phyloP scores from a whole-genome alignment of 2,888 invertebrate genomes.

The Micoletzkya japonica region DNA sequence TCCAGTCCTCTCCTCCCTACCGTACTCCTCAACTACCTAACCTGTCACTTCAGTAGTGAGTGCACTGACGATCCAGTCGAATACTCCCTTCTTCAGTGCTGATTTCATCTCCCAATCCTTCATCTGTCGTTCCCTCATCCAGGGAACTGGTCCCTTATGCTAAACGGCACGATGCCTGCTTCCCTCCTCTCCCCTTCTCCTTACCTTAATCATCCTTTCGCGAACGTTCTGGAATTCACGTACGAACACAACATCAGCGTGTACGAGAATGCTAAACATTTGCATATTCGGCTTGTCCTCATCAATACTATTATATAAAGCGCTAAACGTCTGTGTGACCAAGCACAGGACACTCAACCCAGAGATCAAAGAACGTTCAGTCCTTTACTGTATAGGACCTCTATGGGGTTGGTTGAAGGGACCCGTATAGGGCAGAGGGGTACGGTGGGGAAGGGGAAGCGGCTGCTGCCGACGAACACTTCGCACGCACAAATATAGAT shows the following conservation, averaged over 20 bases:
- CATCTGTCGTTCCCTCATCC: background rate
- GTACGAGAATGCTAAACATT: constrained; percentile 20
- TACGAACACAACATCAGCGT: constrained; percentile 24
- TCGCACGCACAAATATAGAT: too few relatives aligned
- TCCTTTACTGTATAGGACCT: too few relatives aligned
- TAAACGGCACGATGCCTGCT: background rate
- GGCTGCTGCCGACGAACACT: background rate
- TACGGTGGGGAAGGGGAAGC: background rate
- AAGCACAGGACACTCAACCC: too few relatives aligned
- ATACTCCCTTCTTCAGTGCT: constrained; percentile 16
- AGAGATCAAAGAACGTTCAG: too few relatives aligned
- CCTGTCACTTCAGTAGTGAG: background rate
- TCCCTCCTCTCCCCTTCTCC: background rate
- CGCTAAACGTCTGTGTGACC: too few relatives aligned
- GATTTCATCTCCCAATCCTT: constrained; percentile 18
- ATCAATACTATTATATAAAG: too few relatives aligned
- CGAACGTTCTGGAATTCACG: constrained; percentile 19
- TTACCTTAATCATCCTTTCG: background rate
- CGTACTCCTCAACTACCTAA: background rate
- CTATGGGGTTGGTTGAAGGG: too few relatives aligned
- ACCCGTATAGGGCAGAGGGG: too few relatives aligned
- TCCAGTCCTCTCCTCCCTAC: background rate
- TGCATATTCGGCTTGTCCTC: too few relatives aligned
- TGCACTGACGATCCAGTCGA: constrained; percentile 7
- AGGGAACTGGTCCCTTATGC: background rate